These are phyloP conservation scores for Agonopterix heracliana DNA, from an alignment of 2,888 invertebrate species.

Conservation along the genomic window DNA sequence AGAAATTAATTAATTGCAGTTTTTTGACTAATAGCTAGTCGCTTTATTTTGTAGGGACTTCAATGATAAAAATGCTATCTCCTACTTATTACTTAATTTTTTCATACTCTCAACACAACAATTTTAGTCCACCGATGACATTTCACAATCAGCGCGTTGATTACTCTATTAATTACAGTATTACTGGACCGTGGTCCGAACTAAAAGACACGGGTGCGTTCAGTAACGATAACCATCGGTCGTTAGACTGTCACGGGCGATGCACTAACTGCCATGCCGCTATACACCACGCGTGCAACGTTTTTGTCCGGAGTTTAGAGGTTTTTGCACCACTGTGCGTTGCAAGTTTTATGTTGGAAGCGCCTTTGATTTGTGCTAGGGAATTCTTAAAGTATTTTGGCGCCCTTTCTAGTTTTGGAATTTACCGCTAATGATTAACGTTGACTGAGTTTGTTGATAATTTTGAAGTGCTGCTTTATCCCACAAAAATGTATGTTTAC, in stretches of 20 bases:
- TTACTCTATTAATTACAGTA: background rate
- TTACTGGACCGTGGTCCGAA: slow-evolving; percentile 3
- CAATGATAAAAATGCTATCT: too few relatives aligned
- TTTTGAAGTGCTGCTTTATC: too few relatives aligned
- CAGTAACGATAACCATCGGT: slow-evolving; percentile 59
- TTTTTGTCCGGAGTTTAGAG: slow-evolving; percentile 27
- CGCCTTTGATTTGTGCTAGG: slow-evolving; percentile 59
- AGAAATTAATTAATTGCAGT: too few relatives aligned
- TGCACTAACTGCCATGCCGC: slow-evolving; percentile 62
- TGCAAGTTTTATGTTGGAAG: slow-evolving; percentile 33
- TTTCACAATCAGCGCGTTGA: too few relatives aligned
- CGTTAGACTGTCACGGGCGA: slow-evolving; percentile 63
- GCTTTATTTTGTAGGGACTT: too few relatives aligned
- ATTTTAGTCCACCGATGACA: too few relatives aligned
- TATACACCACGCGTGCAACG: slow-evolving; percentile 62
- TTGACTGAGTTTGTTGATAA: background rate
- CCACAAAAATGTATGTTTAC: too few relatives aligned
- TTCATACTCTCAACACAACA: too few relatives aligned
- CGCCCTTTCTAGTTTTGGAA: background rate
- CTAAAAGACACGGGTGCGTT: slow-evolving; percentile 19
- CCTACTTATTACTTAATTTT: too few relatives aligned
- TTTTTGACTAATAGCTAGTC: too few relatives aligned
- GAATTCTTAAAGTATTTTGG: background rate
- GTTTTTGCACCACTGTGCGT: slow-evolving; percentile 13
- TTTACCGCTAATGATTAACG: background rate